phyloP scores from a whole-genome alignment of 2,888 invertebrate genomes.

The Rhingia rostrata region DNA sequence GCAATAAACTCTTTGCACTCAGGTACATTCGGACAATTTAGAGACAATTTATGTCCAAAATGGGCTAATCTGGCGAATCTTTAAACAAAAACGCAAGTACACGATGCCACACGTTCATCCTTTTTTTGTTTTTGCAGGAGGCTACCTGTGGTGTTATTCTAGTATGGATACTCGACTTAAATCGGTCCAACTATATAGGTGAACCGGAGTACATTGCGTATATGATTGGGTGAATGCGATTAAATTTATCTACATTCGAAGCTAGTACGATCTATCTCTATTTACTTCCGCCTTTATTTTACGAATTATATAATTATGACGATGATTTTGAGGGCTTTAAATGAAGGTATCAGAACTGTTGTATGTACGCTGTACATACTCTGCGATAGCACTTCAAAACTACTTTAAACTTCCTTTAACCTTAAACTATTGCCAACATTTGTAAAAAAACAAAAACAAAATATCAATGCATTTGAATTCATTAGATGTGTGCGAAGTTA shows the following conservation, averaged over 20 bases:
- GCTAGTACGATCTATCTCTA: too few species aligned
- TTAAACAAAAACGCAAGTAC: slow-evolving; percentile 10
- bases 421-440: too few species aligned
- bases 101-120: slow-evolving; percentile 31
- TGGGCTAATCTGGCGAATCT: slow-evolving; percentile 15
- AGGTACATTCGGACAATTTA: slow-evolving; percentile 29
- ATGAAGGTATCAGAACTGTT: too few species aligned
- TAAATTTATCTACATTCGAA: neutral
- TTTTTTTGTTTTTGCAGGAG: neutral
- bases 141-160: slow-evolving; percentile 18
- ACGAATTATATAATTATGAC: too few species aligned
- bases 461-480: too few species aligned
- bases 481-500: too few species aligned
- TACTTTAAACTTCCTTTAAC: too few species aligned
- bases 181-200: neutral
- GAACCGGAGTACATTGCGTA: slow-evolving; percentile 12
- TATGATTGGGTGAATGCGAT: neutral
- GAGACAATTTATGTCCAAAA: slow-evolving; percentile 42
- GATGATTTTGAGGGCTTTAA: too few species aligned
- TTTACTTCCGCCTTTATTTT: too few species aligned
- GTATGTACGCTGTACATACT: too few species aligned
- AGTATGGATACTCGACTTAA: neutral
- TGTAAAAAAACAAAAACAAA: too few species aligned
- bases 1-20: slow-evolving; percentile 19
- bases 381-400: too few species aligned